Percentiles rank a stretch among this genome's conserved stretches.
Conservation (phyloP, 2,113 vertebrate species). For the Anguilla rostrata region DNA sequence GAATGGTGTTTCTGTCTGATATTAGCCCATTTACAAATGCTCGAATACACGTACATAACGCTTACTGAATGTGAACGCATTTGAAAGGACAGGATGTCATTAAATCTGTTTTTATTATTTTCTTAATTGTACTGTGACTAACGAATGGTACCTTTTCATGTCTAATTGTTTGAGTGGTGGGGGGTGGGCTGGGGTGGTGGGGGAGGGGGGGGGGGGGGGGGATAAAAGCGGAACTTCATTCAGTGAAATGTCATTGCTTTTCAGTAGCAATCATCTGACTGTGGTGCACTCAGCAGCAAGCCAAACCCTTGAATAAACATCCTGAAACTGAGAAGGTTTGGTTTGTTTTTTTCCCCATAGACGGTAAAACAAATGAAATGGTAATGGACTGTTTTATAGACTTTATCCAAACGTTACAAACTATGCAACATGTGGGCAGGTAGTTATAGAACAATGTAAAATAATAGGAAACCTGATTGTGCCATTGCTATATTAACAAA, state of each 20-base stretch:
- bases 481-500: no score
- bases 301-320: constrained; percentile 80
- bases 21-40: constrained; percentile 62
- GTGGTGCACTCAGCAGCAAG: constrained; percentile 77
- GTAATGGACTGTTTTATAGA: no score
- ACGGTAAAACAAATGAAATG: not conserved
- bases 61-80: constrained; percentile 29
- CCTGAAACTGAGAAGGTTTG: constrained; percentile 51
- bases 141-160: not conserved
- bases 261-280: constrained; percentile 69
- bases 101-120: constrained; percentile 5
- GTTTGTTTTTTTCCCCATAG: constrained; percentile 1
- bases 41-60: constrained; percentile 37
- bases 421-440: no score
- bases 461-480: not conserved
- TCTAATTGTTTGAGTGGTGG: constrained; percentile 15
- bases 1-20: constrained; percentile 64
- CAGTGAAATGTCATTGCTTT: constrained; percentile 66
- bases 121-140: not conserved
- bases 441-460: not conserved
- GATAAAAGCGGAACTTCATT: constrained; percentile 55
- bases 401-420: no score
- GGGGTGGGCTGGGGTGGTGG: constrained; percentile 45
- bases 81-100: constrained; percentile 4
- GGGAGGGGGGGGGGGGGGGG: constrained; percentile 48